Evolutionary conservation across 2,888 invertebrate species (phyloP), one percentile per base, ranked within the genome.

Genomic region (Dynastes grantii): DNA sequence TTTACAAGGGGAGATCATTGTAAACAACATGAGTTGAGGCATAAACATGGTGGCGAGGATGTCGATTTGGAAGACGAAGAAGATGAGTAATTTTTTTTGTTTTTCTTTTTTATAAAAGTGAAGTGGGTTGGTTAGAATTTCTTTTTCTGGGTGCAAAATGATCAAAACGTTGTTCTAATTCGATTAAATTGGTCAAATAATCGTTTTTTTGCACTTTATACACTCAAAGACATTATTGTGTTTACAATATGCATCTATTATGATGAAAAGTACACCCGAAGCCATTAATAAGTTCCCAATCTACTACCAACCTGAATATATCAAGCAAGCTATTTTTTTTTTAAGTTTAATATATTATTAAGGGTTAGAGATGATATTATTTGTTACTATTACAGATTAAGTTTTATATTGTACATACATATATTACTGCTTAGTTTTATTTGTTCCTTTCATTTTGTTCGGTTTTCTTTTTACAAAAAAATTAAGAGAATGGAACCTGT

Each of bases 1-100:
- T 84, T 84, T 78, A 81, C 82, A 0, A 53, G 84, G 9, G 80
- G 80, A 32, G 83, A 84, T 75, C 84, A 83, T 68, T 76, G 82
- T 49, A 81, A 81, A 68, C 55, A 81, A 11, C 84, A 84, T 71
- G 82, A 84, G 61, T 78, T 65, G 51, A 68, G 82, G 8, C 83
- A 83, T 75, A 79, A 80, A 8, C 49, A 79, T 27, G 71, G 76
- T n/a, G 22, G 65, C 37, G 40, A 37, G 22, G 40, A 27, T 45
- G 45, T 32, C 5, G 65, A 65, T 6, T 8, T 16, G 6, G 76
- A 63, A 16, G 76, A 76, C 11, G 77, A 77, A 13, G 76, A 53
- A 11, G 65, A 49, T 9, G 55, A 53, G 1, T 53, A 61, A 13
- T 22, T 58, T 22, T 16, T 8, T 1, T 53, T 53, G 1, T 53